Base-by-base conservation (phyloP, 1,140 invertebrate species). In the Achroia grisella region DNA sequence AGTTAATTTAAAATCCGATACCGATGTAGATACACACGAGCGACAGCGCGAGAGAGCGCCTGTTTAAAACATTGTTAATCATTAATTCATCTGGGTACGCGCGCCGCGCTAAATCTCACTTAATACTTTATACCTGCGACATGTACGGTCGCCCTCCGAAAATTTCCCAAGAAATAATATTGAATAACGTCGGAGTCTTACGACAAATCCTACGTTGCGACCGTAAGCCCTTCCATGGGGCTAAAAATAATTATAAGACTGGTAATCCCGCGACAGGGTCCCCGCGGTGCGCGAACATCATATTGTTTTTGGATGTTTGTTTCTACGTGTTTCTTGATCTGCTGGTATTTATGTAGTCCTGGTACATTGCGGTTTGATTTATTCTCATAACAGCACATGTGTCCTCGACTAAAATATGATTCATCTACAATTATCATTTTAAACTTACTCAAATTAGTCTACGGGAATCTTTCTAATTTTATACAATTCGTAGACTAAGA, bases 221-320 rank as follows among this genome's bases (percentile, higher is more conserved):
- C 71, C 63, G 69, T 75, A 74, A 76, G 71, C 71, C 65, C 63
- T 68, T 75, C 62, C 44, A 43, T 62, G 74, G 71, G 75, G 75
- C 72, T 76, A 79, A 79, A 79, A 77, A 79, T 79, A 79, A 77
- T 77, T 75, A 76, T 73, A 75, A 79, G 65, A 57, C 63, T 55
- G 39, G 61, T 69, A 71, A 73, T 73, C 62, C 69, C 59, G 60
- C 56, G 52, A 60, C 60, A 66, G 57, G 14, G 14, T 17, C 35
- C 35, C 35, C 35, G 35, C 35, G 35, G 35, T 10, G 35, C 35
- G 15, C 35, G 10, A 23, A 37, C 35, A 17, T 37, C 35, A 37
- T 37, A 37, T 37, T 37, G 35, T 37, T 37, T 37, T 17, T 37
- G 35, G 35, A 37, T 37, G 15, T 37, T 23, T 37, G 17, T 15